Conservation (phyloP, 2,888 invertebrate species). For the Oxystoma pomonae region DNA sequence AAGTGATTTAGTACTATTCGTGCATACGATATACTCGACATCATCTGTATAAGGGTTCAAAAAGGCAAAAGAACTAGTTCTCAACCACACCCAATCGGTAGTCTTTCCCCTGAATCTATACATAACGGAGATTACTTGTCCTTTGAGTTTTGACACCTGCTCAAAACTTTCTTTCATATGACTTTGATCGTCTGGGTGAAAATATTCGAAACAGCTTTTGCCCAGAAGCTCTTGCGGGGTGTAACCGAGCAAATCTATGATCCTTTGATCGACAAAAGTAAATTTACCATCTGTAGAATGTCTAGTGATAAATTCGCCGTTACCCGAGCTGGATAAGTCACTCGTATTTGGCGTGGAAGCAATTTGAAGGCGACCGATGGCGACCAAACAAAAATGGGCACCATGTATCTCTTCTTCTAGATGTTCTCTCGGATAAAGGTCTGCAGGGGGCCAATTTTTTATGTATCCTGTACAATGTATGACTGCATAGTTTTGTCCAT, state of each 20-base stretch:
- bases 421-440: conserved; percentile 54
- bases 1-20: conserved; percentile 73
- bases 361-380: conserved; percentile 93
- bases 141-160: conserved; percentile 92
- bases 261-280: conserved; percentile 96
- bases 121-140: conserved; percentile 92
- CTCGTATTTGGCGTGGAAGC: conserved; percentile 90
- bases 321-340: conserved; percentile 79
- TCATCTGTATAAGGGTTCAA: conserved; percentile 97
- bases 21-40: conserved; percentile 97
- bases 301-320: conserved; percentile 91
- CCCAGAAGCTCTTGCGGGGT: conserved; percentile 87
- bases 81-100: conserved; percentile 91
- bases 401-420: conserved; percentile 68
- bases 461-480: conserved; percentile 99
- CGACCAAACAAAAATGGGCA: conserved; percentile 93
- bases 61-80: conserved; percentile 96
- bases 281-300: conserved; percentile 96
- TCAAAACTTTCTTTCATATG: conserved; percentile 97
- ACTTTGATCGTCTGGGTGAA: conserved; percentile 92
- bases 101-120: conserved; percentile 93
- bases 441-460: conserved; percentile 96
- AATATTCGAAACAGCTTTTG: conserved; percentile 93
- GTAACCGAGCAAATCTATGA: conserved; percentile 84
- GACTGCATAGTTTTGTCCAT: conserved; percentile 95